Base-by-base conservation (phyloP, 2,797 vertebrate species). In the Graptemys geographica region DNA sequence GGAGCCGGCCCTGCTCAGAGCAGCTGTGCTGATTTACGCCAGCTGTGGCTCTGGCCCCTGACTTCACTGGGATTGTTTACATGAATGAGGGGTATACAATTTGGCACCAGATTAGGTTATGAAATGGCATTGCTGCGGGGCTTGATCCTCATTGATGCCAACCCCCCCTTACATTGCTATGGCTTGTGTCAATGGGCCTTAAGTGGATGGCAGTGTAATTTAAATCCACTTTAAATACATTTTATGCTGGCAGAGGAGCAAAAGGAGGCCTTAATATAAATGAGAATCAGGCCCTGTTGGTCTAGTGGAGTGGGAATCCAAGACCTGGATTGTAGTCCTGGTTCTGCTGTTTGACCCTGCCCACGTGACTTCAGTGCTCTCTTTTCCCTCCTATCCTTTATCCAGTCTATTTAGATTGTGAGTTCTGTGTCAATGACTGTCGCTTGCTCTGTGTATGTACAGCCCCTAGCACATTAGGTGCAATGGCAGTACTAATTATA, bases 361-460 rank as follows among this genome's bases (percentile, higher is more conserved):
- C 19, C n/a, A 41, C 3, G 2, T 74, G 5, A 15, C 37, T 47
- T 37, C 18, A 5, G 65, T 69, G n/a, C 33, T n/a, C 33, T 69
- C 18, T 69, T 69, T 37, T 41, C 41, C 13, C 11, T 37, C n/a
- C 41, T 27, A 12, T 47, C 37, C 25, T 28, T 76, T 47, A 13
- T 28, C 44, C n/a, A 37, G 33, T 72, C 11, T 13, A 11, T 28
- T 81, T 33, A 5, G 12, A 41, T 12, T 41, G 57, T 3, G 41
- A 25, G n/a, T 19, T 69, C 52, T 23, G 51, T 23, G 2, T 15
- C 1, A 1, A 47, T 33, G 51, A 41, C 25, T 44, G 6, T 1
- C 31, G 16, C 79, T 13, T 90, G 21, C 57, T 8, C 49, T 21
- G 53, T 69, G n/a, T 25, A 18, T 23, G 31, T 12, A 76, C 6